Evolutionary conservation across 2,113 vertebrate genomes (phyloP).

Genomic region (Hiodon alosoides): DNA sequence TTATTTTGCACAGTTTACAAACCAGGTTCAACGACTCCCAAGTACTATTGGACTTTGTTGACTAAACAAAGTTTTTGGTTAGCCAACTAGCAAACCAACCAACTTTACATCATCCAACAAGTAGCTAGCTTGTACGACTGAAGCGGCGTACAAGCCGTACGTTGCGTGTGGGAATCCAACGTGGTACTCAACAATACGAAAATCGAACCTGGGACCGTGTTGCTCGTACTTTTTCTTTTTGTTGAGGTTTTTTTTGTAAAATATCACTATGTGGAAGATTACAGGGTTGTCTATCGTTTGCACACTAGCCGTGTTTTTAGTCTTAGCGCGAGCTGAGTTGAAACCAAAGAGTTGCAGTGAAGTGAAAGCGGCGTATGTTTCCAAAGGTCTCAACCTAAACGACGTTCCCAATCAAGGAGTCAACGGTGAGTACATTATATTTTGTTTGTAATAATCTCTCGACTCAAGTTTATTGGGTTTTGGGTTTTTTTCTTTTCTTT

Average conservation of each 20-base stretch:
- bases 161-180: conserved; percentile 51
- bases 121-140: background rate
- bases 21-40: too few relatives aligned
- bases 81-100: conserved; percentile 7
- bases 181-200: conserved; percentile 36
- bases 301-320: conserved; percentile 56
- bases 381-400: conserved; percentile 81
- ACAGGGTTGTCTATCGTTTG: conserved; percentile 55
- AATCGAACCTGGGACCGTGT: conserved; percentile 35
- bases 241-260: background rate
- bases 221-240: background rate
- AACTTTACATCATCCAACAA: background rate
- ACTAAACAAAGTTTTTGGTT: background rate
- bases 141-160: background rate
- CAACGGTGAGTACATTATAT: conserved; percentile 62
- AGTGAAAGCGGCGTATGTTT: conserved; percentile 72
- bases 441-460: too few relatives aligned
- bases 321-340: conserved; percentile 62
- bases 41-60: too few relatives aligned
- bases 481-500: background rate
- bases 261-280: conserved; percentile 52
- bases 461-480: too few relatives aligned
- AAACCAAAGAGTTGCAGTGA: conserved; percentile 82
- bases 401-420: conserved; percentile 79
- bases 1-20: too few relatives aligned